phyloP scores from a whole-genome alignment of 1,140 invertebrate genomes.

The Bilobella aurantiaca region DNA sequence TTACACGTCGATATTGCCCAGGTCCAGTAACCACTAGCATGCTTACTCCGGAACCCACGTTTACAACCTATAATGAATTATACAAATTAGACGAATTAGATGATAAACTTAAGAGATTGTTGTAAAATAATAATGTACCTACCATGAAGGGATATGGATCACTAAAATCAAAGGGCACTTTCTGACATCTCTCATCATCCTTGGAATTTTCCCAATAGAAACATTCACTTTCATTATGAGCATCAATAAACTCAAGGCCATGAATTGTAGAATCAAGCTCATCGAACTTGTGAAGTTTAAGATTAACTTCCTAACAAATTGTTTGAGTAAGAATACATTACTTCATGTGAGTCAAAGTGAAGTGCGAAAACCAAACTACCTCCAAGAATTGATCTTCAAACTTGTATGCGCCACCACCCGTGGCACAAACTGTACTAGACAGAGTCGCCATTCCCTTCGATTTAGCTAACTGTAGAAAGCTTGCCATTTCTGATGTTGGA shows the following conservation, averaged over 20 bases:
- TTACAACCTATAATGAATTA: constrained; percentile 81
- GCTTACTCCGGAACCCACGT: constrained; percentile 95
- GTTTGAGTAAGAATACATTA: too few relatives aligned
- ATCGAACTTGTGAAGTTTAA: constrained; percentile 90
- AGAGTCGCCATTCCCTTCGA: constrained; percentile 90
- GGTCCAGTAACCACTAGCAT: constrained; percentile 87
- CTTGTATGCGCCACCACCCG: constrained; percentile 95
- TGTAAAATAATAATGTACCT: constrained; percentile 22
- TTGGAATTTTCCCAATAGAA: constrained; percentile 81
- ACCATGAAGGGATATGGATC: constrained; percentile 89
- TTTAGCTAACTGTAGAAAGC: constrained; percentile 84
- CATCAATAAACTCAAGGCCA: constrained; percentile 89
- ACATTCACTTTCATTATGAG: constrained; percentile 78
- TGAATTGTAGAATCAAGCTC: constrained; percentile 90
- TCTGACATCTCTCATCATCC: constrained; percentile 54
- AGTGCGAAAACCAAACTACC: too few relatives aligned
- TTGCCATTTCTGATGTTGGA: constrained; percentile 91
- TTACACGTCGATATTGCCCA: constrained; percentile 80
- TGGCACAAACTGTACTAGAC: constrained; percentile 92
- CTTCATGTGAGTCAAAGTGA: too few relatives aligned
- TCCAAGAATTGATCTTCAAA: constrained; percentile 88
- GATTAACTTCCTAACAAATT: constrained; percentile 89
- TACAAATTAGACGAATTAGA: too few relatives aligned
- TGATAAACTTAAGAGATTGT: too few relatives aligned
- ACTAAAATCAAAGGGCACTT: constrained; percentile 73